Conservation (phyloP, 2,797 vertebrate species). For the Neosalanx taihuensis region DNA sequence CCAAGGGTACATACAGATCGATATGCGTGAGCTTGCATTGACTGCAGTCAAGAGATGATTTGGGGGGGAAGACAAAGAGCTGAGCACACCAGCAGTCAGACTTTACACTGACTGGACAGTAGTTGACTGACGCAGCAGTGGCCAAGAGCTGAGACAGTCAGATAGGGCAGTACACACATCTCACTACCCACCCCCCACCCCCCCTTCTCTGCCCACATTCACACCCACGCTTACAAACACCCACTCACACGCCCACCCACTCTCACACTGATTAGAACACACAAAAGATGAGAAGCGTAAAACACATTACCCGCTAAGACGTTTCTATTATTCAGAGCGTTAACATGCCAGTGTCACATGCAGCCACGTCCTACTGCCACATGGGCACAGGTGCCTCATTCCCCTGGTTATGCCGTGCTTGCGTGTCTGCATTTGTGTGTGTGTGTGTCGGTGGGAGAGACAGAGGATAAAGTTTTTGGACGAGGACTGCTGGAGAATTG, state of each 20-base stretch:
- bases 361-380: no score
- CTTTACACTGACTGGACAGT: conserved; percentile 23
- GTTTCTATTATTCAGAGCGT: no score
- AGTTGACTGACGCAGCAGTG: neutral
- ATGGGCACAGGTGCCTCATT: no score
- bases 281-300: no score
- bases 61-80: neutral
- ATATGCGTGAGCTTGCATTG: neutral
- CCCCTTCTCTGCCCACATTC: neutral
- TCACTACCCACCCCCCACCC: neutral
- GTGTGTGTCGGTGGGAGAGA: neutral
- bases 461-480: no score
- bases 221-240: neutral
- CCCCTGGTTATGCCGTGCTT: neutral
- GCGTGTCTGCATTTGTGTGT: neutral
- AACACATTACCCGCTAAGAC: no score
- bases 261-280: no score
- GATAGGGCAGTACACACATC: neutral
- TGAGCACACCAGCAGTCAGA: conserved; percentile 5
- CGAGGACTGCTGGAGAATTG: no score
- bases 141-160: no score
- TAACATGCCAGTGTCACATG: no score
- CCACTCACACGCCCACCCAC: neutral
- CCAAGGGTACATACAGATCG: neutral
- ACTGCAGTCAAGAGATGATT: neutral